Percentiles rank a stretch among this genome's conserved stretches.
Evolutionary conservation across 37 sponge, comb jelly and placozoan species (phyloP).

Genomic region (Axinella damicornis): DNA sequence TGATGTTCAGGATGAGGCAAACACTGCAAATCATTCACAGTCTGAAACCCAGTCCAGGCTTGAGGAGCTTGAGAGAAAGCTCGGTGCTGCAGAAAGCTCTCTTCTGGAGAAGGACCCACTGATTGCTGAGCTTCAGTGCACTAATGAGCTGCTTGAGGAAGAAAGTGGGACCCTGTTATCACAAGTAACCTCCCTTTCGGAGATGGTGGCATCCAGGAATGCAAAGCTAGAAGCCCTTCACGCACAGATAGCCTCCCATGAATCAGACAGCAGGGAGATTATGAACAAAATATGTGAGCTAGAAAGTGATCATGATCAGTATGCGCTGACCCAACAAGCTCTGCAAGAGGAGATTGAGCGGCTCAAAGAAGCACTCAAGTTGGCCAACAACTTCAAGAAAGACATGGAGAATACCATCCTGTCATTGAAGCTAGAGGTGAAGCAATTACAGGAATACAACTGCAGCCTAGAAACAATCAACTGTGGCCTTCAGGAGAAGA

Average conservation of each 20-base stretch:
- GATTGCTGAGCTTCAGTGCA: slow-evolving; percentile 15
- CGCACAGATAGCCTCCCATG: slow-evolving; percentile 15
- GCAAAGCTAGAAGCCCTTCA: slow-evolving; percentile 48
- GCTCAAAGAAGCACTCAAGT: slow-evolving; percentile 3
- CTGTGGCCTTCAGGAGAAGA: slow-evolving; percentile 37
- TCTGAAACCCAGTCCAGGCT: slow-evolving; percentile 10
- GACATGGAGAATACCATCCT: neutral
- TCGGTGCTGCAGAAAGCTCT: neutral
- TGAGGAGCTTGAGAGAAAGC: slow-evolving; percentile 27
- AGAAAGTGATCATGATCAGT: slow-evolving; percentile 46
- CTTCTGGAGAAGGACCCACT: slow-evolving; percentile 44
- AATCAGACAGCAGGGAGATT: slow-evolving; percentile 45
- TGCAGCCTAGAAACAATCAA: slow-evolving; percentile 17
- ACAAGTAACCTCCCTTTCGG: slow-evolving; percentile 60
- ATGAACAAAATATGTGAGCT: slow-evolving; percentile 36
- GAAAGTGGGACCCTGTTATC: slow-evolving; percentile 50
- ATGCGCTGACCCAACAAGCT: neutral
- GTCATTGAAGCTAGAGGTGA: slow-evolving; percentile 17
- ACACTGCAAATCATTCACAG: neutral
- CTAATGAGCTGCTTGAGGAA: slow-evolving; percentile 30
- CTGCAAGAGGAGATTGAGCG: slow-evolving; percentile 23
- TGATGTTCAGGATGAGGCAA: neutral
- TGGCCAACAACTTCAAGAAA: neutral
- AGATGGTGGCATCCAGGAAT: slow-evolving; percentile 57
- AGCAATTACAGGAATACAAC: slow-evolving; percentile 21